Evolutionary conservation across 2,113 vertebrate species (phyloP).

Genomic region (Takifugu bimaculatus): DNA sequence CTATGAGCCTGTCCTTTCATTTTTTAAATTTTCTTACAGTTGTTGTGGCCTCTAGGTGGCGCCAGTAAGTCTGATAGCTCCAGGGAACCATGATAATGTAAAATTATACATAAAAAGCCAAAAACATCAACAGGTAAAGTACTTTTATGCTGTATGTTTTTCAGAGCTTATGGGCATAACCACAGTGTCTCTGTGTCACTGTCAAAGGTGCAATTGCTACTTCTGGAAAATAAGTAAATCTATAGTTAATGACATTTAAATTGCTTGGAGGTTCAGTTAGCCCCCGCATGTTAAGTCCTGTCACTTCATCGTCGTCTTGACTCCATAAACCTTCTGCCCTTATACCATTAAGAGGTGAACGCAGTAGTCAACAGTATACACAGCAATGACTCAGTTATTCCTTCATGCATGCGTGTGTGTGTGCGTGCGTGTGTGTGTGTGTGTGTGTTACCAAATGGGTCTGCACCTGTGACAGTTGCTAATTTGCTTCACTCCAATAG

Average conservation of each 20-base stretch:
- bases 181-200: too few species aligned
- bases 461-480: background rate
- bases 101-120: too few species aligned
- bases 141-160: too few species aligned
- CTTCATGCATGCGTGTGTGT: background rate
- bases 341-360: slow-evolving; percentile 19
- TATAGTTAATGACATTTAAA: too few species aligned
- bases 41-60: too few species aligned
- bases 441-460: background rate
- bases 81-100: too few species aligned
- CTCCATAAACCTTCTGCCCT: slow-evolving; percentile 13
- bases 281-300: slow-evolving; percentile 23
- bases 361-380: slow-evolving; percentile 23
- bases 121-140: background rate
- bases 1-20: too few species aligned
- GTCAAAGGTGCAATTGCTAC: too few species aligned
- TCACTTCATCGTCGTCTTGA: slow-evolving; percentile 1
- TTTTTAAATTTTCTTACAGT: too few species aligned
- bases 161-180: too few species aligned
- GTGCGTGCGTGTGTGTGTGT: background rate
- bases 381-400: slow-evolving; percentile 26
- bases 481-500: slow-evolving; percentile 2
- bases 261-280: background rate
- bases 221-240: too few species aligned
- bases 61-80: too few species aligned